These are phyloP conservation scores for Chrysopa pallens DNA, from an alignment of 1,140 invertebrate species.

Conservation along the genomic window DNA sequence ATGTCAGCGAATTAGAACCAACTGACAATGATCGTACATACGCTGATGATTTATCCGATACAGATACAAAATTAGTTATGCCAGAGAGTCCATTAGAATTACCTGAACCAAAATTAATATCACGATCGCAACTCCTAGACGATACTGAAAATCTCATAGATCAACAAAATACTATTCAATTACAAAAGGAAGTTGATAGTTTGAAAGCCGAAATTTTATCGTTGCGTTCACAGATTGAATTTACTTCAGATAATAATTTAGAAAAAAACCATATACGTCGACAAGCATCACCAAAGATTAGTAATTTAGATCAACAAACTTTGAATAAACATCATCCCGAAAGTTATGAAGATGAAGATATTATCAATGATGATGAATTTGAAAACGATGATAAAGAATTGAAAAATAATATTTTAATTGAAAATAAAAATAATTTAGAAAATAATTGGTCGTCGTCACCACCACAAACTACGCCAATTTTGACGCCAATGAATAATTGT, in stretches of 20 bases:
- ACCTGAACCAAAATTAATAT: slow-evolving; percentile 19
- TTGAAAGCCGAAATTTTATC: slow-evolving; percentile 31
- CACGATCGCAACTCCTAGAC: background rate
- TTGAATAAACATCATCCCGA: too few species aligned
- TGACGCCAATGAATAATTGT: background rate
- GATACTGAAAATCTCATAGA: background rate
- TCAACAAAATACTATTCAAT: slow-evolving; percentile 9
- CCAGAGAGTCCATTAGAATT: slow-evolving; percentile 20
- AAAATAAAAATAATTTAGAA: too few species aligned
- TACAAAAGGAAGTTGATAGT: slow-evolving; percentile 33
- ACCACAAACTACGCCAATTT: too few species aligned
- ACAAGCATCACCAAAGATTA: too few species aligned
- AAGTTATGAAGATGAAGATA: too few species aligned
- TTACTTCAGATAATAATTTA: slow-evolving; percentile 4
- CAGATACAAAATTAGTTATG: slow-evolving; percentile 19
- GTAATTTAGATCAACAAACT: too few species aligned
- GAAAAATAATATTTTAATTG: too few species aligned
- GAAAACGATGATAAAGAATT: too few species aligned
- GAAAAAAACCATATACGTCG: background rate
- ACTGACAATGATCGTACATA: slow-evolving; percentile 19
- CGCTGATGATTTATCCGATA: slow-evolving; percentile 18
- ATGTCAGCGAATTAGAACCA: slow-evolving; percentile 27
- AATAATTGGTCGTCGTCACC: too few species aligned
- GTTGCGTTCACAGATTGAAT: slow-evolving; percentile 29
- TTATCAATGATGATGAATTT: too few species aligned